Conservation (phyloP, 2,888 invertebrate species). For the Melipona bicolor region DNA sequence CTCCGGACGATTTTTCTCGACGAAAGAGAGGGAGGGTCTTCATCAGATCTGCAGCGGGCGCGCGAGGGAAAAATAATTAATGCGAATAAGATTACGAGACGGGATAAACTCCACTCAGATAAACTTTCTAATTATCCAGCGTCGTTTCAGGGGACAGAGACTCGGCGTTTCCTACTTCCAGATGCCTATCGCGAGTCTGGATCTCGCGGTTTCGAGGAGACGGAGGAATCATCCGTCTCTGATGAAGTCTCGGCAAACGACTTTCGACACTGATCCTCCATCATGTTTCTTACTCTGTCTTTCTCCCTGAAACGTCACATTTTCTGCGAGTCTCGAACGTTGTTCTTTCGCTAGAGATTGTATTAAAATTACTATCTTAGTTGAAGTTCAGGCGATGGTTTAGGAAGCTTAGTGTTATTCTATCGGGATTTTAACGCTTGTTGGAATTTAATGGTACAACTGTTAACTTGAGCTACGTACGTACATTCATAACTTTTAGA, state of each 20-base stretch:
- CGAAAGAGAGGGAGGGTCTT: constrained; percentile 30
- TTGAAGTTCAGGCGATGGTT: too few relatives aligned
- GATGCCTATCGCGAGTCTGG: constrained; percentile 53
- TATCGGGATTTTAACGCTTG: too few relatives aligned
- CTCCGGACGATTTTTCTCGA: constrained; percentile 46
- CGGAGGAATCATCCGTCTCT: constrained; percentile 22
- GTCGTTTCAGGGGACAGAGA: constrained; percentile 38
- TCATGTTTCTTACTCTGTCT: neutral
- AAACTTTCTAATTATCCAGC: constrained; percentile 76
- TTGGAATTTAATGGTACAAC: too few relatives aligned
- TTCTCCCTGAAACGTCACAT: neutral
- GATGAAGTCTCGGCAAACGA: constrained; percentile 5
- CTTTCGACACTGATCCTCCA: constrained; percentile 5
- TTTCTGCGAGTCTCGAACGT: neutral
- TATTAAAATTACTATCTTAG: too few relatives aligned
- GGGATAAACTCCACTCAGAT: constrained; percentile 68
- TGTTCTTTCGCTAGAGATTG: too few relatives aligned
- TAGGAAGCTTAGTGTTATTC: too few relatives aligned
- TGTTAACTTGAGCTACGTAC: too few relatives aligned
- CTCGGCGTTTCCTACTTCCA: constrained; percentile 35
- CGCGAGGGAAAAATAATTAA: constrained; percentile 71
- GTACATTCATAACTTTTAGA: too few relatives aligned
- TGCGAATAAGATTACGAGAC: constrained; percentile 72
- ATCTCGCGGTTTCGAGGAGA: constrained; percentile 14
- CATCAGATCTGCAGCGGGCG: constrained; percentile 60